Base-by-base conservation (phyloP, 1,140 invertebrate species). In the Diploscapter pachys region DNA sequence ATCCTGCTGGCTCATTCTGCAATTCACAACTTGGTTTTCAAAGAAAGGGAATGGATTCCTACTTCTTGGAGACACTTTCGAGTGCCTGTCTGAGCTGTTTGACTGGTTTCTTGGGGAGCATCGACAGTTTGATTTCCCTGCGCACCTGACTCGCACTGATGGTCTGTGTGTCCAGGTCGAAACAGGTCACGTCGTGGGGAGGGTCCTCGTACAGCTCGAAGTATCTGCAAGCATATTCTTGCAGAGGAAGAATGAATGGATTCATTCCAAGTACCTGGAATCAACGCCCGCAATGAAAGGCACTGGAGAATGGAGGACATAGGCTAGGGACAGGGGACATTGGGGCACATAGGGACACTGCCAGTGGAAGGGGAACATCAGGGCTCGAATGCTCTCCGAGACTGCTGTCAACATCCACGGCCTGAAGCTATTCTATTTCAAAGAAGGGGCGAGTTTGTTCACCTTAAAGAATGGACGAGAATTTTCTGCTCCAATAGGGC, bases 341-440 rank as follows among this genome's bases (percentile, higher is more conserved):
- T 99, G 88, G 9, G 97, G 97, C 87, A 99, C 96, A 85, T 99
- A 99, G 0, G 96, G 96, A 87, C 96, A 99, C 86, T 99, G 95
- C 97, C 97, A 99, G 85, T 97, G 95, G 86, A 99, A 97, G 0
- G 97, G 97, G 87, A 99, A 99, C 72, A 98, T 90, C 80, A 98
- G 90, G 87, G 93, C 93, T 5, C 94, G 92, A n/a, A 99, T 91
- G 13, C 96, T 96, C 89, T 99, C 97, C 49, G 95, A 94, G n/a
- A 98, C 96, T 64, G 94, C 92, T 9, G 96, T 99, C 50, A 99
- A 87, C 4, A 97, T 95, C 87, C 96, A 93, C 5, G 96, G 94
- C 85, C 93, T 89, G 6, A 96, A 88, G 3, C 3, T 13, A 6
- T 66, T 52, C 2, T 63, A 6, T 8, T 4, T 51, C 2, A 72